phyloP scores from a whole-genome alignment of 2,888 invertebrate genomes.

The Ophion costatus region DNA sequence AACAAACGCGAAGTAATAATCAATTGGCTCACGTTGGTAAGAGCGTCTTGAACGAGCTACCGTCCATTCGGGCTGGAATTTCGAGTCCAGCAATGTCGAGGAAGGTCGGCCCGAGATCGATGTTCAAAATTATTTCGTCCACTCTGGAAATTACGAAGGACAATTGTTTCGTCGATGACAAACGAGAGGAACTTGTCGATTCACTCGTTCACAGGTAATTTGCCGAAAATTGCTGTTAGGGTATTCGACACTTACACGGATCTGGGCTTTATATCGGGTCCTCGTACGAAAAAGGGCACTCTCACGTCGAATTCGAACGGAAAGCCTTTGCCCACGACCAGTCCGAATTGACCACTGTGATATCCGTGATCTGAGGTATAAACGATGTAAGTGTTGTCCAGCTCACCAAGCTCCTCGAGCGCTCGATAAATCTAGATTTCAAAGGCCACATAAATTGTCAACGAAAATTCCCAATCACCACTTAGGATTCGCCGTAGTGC shows the following conservation, averaged over 20 bases:
- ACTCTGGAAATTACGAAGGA: constrained; percentile 85
- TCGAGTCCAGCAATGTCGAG: constrained; percentile 97
- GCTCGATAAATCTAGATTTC: constrained; percentile 85
- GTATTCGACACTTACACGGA: constrained; percentile 87
- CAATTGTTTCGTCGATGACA: constrained; percentile 62
- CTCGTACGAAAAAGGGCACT: constrained; percentile 97
- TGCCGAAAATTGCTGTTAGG: background rate
- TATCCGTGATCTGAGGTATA: constrained; percentile 99
- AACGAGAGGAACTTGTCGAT: constrained; percentile 36
- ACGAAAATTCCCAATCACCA: constrained; percentile 9
- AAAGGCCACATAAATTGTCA: background rate
- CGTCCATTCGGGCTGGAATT: constrained; percentile 97
- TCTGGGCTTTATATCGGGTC: constrained; percentile 95
- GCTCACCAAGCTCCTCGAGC: constrained; percentile 91
- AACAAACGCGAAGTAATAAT: background rate
- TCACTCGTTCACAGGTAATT: background rate
- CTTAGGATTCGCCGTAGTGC: too few relatives aligned
- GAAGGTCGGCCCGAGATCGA: constrained; percentile 98
- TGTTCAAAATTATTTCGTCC: constrained; percentile 96
- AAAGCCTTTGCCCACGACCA: constrained; percentile 98
- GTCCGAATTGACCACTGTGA: constrained; percentile 97
- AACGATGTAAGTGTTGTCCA: constrained; percentile 97
- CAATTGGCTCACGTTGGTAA: constrained; percentile 85
- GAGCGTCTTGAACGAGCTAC: constrained; percentile 93
- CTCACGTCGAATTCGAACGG: constrained; percentile 99